These are phyloP conservation scores for Tetranychus piercei DNA, from an alignment of 2,888 invertebrate species.

Conservation along the genomic window DNA sequence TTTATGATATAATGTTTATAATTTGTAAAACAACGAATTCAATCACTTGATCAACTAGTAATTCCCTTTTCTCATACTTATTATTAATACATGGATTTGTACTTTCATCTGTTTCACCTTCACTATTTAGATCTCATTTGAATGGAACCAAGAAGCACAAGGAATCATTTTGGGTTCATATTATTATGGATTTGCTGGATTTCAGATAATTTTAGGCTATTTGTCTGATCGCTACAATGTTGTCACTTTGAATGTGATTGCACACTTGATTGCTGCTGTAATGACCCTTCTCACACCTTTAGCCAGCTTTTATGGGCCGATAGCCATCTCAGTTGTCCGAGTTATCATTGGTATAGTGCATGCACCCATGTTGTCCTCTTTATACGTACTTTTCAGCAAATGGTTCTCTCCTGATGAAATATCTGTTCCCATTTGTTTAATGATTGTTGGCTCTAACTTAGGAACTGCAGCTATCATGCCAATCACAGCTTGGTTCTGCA, in stretches of 20 bases:
- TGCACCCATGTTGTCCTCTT: not conserved
- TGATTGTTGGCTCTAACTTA: not conserved
- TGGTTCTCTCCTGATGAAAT: conserved; percentile 8
- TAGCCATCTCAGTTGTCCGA: not conserved
- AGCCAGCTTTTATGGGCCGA: not conserved
- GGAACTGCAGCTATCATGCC: conserved; percentile 4
- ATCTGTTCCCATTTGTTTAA: conserved; percentile 2
- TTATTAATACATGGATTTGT: no score
- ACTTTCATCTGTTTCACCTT: no score
- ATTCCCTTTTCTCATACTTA: no score
- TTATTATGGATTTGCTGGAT: conserved; percentile 1
- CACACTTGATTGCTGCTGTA: not conserved
- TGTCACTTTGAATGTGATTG: not conserved
- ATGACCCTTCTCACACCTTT: not conserved
- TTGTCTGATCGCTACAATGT: not conserved
- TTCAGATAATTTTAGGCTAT: not conserved
- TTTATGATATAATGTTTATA: no score
- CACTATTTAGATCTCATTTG: conserved; percentile 19
- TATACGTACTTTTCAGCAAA: not conserved
- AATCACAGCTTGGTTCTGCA: conserved; percentile 1
- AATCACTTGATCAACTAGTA: no score
- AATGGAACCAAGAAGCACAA: conserved; percentile 1
- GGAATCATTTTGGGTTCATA: not conserved
- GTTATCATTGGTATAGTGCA: not conserved
- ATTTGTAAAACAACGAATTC: no score